Conservation (phyloP, 2,797 vertebrate genomes). For the Labeo calbasu region DNA sequence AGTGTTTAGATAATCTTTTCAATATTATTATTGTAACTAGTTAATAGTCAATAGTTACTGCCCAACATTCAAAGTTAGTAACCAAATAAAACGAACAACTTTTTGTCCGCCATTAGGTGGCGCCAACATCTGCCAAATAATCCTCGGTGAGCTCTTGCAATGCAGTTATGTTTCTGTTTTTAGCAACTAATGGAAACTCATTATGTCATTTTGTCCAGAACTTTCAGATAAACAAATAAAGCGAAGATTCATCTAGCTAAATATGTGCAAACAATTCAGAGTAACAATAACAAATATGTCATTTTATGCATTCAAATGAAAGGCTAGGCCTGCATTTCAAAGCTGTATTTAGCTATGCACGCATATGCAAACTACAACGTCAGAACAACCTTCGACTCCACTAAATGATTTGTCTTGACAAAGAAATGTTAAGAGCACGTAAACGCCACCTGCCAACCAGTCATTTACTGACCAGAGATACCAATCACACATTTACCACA, state of each 20-base stretch:
- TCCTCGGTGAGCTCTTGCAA: not conserved
- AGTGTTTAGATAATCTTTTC: too few species aligned
- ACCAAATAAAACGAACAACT: not conserved
- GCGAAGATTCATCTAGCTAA: not conserved
- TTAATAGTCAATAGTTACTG: too few species aligned
- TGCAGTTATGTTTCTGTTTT: not conserved
- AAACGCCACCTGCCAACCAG: not conserved
- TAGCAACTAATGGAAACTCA: not conserved
- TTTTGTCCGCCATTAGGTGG: slow-evolving; percentile 18
- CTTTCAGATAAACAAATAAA: slow-evolving; percentile 3
- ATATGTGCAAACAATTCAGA: not conserved
- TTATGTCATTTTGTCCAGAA: not conserved
- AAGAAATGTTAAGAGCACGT: not conserved
- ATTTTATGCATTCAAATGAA: slow-evolving; percentile 17
- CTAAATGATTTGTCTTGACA: not conserved
- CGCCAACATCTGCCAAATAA: slow-evolving; percentile 11
- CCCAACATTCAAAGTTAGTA: not conserved
- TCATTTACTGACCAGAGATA: slow-evolving; percentile 2
- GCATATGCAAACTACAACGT: not conserved
- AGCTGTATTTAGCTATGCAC: not conserved
- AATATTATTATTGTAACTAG: too few species aligned
- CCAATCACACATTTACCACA: not conserved
- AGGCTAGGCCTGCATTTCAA: not conserved
- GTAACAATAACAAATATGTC: not conserved
- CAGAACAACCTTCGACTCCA: slow-evolving; percentile 12